Base-by-base conservation (phyloP, 1,140 invertebrate genomes). In the Frieseomelitta varia region DNA sequence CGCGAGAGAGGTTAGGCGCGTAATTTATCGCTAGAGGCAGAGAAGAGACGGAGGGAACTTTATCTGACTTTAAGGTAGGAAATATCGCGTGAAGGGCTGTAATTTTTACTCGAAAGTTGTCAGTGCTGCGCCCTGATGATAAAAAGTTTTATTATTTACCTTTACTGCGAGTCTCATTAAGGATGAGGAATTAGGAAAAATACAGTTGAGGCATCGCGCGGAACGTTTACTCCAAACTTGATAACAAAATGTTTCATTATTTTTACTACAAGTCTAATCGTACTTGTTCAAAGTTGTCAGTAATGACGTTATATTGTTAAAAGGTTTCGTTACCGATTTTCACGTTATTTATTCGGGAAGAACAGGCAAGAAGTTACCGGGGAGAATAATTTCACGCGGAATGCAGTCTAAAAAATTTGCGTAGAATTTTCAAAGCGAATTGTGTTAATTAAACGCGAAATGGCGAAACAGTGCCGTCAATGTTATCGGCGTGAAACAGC, bases 21-120 rank as follows among this genome's bases (percentile, higher is more conserved):
- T 39, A 71, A 78, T 55, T 84, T 71, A 61, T n/a, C 8, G 21
- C 11, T 19, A 14, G 17, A 8, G 30, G 15, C 19, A 27, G 56
- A 14, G 12, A 39, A 11, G 8, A 27, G 24, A 12, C 10, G n/a
- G 30, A 1, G 14, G 21, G 24, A 65, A 39, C 14, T 21, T 83
- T 69, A 69, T 53, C 63, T 21, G 53, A 53, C 2, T 21, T n/a
- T 24, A 0, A 56, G 30, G 14, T 17, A n/a, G 34, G 10, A 24
- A 24, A 10, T 11, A 39, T 63, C 34, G 24, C 4, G 24, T 12
- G 58, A 61, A 61, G 14, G 47, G 21, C 24, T n/a, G n/a, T 2
- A 39, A 65, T 81, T 75, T 75, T 81, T 75, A 75, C n/a, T 67
- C 4, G 4, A 34, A 47, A 67, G 10, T 27, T 67, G 55, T 67